Evolutionary conservation across 1,140 invertebrate species (phyloP), one percentile per base, ranked within the genome.

Genomic region (Trichonephila inaurata): DNA sequence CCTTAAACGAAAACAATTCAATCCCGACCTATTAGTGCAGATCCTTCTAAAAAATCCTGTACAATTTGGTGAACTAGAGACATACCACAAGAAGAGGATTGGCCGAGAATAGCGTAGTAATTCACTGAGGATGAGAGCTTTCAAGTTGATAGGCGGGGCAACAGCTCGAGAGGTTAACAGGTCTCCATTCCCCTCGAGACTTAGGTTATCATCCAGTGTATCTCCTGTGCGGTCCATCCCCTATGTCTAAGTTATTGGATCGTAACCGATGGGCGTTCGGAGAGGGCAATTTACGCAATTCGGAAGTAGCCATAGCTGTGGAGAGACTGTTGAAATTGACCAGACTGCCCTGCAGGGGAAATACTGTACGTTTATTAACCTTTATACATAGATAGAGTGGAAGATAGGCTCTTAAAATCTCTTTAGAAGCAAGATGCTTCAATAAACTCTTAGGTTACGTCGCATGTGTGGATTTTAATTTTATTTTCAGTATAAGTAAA

Each of bases 131-230:
- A 40, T 77, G 28, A 77, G 72, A 77, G 72, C 14, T 77, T 77
- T 77, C 16, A 28, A 77, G 72, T 33, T 77, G 72, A 77, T 77
- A 77, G 72, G 72, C 72, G 72, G 72, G 72, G 72, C 72, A 40
- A 77, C 28, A 33, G 28, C 28, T 77, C 28, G 18, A 33, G 72
- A 77, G 72, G 72, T 77, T 77, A 77, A 77, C 72, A 77, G 72
- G 72, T 77, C 72, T 77, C 72, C 28, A 33, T 33, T 77, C 72
- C 33, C 72, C 28, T 33, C 28, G 14, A 77, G 72, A 51, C 18
- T 33, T 16, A 28, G 72, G 72, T 77, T 77, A 77, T 77, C 72
- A 77, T 77, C 72, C 14, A 77, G 72, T 77, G 33, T 33, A 77
- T 77, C 24, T 69, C n/a, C 66, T 24, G n/a, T 69, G 7, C 21